Percentiles rank a stretch among this genome's conserved stretches.
Conservation (phyloP, 1,140 invertebrate species). For the Amphibalanus amphitrite region DNA sequence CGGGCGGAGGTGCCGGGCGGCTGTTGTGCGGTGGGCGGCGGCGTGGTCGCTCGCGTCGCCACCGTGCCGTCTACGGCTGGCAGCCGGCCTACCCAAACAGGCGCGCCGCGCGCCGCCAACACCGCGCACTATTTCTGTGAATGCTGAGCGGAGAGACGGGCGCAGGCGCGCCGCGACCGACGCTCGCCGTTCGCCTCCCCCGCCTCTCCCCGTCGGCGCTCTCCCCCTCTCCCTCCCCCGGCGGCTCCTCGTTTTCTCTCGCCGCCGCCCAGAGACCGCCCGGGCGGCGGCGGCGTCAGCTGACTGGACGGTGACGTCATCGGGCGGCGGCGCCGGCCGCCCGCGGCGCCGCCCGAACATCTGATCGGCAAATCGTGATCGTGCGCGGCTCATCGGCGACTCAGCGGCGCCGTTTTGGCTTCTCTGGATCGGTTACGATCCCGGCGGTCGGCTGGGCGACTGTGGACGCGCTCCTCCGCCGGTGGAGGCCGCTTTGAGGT, state of each 20-base stretch:
- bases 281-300: not conserved
- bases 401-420: too few relatives aligned
- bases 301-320: not conserved
- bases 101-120: not conserved
- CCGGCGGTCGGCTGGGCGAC: too few relatives aligned
- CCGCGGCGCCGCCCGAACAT: not conserved
- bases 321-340: too few relatives aligned
- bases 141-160: not conserved
- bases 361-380: not conserved
- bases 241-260: not conserved
- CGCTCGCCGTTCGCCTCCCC: too few relatives aligned
- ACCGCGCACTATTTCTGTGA: not conserved
- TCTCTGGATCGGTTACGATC: not conserved
- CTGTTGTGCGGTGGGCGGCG: too few relatives aligned
- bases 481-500: too few relatives aligned
- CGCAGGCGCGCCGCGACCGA: not conserved
- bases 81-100: not conserved
- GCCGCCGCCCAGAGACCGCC: too few relatives aligned
- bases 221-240: too few relatives aligned
- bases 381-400: not conserved
- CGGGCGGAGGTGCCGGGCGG: too few relatives aligned
- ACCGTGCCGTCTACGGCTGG: not conserved
- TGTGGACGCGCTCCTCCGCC: too few relatives aligned
- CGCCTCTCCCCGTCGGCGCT: not conserved
- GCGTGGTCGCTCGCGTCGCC: too few relatives aligned